A percentile compares a stretch with the other conserved stretches of the same genome.
These are phyloP conservation scores for Diarsia dahlii DNA, from an alignment of 2,888 invertebrate species.

Conservation along the genomic window DNA sequence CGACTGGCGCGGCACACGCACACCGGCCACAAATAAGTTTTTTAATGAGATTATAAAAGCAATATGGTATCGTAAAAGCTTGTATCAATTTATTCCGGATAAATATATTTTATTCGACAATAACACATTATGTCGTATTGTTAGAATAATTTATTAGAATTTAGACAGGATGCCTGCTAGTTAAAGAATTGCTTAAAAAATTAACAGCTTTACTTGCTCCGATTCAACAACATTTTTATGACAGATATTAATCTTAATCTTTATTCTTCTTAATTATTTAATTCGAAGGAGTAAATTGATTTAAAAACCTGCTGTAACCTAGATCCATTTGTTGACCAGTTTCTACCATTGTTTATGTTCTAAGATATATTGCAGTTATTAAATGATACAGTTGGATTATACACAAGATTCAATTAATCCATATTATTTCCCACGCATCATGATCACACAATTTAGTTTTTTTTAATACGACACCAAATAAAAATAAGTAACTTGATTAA, in stretches of 20 bases:
- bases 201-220: slow-evolving; percentile 33
- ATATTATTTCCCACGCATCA: slow-evolving; percentile 9
- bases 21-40: slow-evolving; percentile 65
- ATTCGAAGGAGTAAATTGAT: slow-evolving; percentile 35
- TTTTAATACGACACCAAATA: neutral
- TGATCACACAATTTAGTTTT: neutral
- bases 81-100: slow-evolving; percentile 66
- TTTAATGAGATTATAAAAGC: slow-evolving; percentile 87
- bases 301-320: slow-evolving; percentile 24
- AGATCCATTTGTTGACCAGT: slow-evolving; percentile 35
- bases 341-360: slow-evolving; percentile 27
- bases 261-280: slow-evolving; percentile 37
- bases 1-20: slow-evolving; percentile 71
- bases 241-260: slow-evolving; percentile 39
- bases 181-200: slow-evolving; percentile 35
- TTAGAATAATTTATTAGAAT: slow-evolving; percentile 44
- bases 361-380: slow-evolving; percentile 37
- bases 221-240: slow-evolving; percentile 41
- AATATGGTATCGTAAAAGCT: slow-evolving; percentile 78
- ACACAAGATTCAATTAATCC: slow-evolving; percentile 4
- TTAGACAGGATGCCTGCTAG: slow-evolving; percentile 33
- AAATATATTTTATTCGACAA: slow-evolving; percentile 63
- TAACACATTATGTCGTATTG: slow-evolving; percentile 42
- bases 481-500: neutral
- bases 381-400: slow-evolving; percentile 15